Percentiles rank a stretch among this genome's conserved stretches.
Evolutionary conservation across 2,797 vertebrate genomes (phyloP).

Genomic region (Cygnus olor): DNA sequence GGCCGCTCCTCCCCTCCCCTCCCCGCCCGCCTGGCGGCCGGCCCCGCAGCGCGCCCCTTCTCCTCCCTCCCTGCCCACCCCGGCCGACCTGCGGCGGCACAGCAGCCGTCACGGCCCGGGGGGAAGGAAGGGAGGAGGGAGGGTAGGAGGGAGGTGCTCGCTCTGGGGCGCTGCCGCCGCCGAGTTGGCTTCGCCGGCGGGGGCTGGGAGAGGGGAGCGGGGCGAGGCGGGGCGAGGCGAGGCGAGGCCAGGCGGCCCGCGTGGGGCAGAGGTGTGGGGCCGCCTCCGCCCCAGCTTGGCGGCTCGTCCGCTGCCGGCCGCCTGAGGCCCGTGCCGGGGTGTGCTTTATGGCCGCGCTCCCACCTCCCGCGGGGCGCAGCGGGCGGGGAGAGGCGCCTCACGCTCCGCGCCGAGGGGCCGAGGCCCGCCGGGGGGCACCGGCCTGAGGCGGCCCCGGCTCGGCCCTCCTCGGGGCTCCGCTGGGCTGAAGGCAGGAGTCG

Average conservation of each 20-base stretch:
- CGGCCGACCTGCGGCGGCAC: conserved; percentile 33
- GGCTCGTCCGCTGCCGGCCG: not conserved
- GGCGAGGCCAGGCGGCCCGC: not conserved
- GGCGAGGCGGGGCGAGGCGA: conserved; percentile 19
- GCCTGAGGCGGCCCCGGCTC: not conserved
- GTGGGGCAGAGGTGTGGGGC: not conserved
- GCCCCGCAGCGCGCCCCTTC: not conserved
- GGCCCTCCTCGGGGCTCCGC: not conserved
- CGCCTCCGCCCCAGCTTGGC: not conserved
- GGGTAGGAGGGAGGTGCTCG: conserved; percentile 30
- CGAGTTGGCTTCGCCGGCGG: not conserved
- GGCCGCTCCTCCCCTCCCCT: conserved; percentile 12
- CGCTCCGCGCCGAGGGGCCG: too few species aligned
- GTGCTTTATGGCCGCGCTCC: not conserved
- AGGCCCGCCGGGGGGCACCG: not conserved
- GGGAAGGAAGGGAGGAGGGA: conserved; percentile 78
- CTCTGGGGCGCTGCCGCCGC: conserved; percentile 18
- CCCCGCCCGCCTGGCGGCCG: conserved; percentile 33
- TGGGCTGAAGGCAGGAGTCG: not conserved
- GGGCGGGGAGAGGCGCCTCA: too few species aligned
- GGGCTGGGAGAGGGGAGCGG: conserved; percentile 10
- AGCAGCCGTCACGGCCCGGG: conserved; percentile 54
- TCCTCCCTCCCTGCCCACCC: conserved; percentile 11
- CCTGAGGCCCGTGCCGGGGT: conserved; percentile 20
- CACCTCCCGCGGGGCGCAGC: not conserved